Evolutionary conservation across 2,888 invertebrate species (phyloP).

Genomic region (Athalia circularis): DNA sequence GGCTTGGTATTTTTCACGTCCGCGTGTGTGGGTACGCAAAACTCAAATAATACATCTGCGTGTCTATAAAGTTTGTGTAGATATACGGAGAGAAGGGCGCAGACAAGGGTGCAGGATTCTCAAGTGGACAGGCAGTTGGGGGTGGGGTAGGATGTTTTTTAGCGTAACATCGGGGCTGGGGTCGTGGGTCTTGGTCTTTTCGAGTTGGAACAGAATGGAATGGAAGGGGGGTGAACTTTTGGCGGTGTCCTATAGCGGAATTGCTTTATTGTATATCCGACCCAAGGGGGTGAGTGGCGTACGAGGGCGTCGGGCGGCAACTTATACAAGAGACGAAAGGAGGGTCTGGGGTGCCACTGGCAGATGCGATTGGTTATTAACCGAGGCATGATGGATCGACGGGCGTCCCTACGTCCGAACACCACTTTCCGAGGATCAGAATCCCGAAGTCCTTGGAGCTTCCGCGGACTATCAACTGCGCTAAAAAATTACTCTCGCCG

Average conservation of each 20-base stretch:
- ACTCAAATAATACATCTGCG: no score
- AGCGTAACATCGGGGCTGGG: slow-evolving; percentile 39
- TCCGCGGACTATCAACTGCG: slow-evolving; percentile 26
- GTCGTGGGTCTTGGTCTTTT: not conserved
- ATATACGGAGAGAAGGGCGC: no score
- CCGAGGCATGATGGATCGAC: slow-evolving; percentile 43
- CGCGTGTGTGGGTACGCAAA: no score
- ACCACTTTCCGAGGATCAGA: slow-evolving; percentile 39
- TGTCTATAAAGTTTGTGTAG: no score
- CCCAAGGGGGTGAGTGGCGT: not conserved
- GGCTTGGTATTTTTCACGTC: no score
- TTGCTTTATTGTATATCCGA: slow-evolving; percentile 32
- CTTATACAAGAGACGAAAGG: not conserved
- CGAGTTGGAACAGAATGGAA: not conserved
- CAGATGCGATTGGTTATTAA: slow-evolving; percentile 47
- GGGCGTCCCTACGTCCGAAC: slow-evolving; percentile 44
- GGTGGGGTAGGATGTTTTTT: slow-evolving; percentile 32
- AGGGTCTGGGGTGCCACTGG: slow-evolving; percentile 32
- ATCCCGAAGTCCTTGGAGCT: slow-evolving; percentile 17
- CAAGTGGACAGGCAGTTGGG: not conserved
- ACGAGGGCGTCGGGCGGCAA: no score
- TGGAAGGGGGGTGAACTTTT: slow-evolving; percentile 1
- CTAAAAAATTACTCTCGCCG: not conserved
- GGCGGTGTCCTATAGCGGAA: slow-evolving; percentile 28
- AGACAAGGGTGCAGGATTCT: not conserved